phyloP scores from a whole-genome alignment of 2,888 invertebrate genomes.

The Theristus sp. region DNA sequence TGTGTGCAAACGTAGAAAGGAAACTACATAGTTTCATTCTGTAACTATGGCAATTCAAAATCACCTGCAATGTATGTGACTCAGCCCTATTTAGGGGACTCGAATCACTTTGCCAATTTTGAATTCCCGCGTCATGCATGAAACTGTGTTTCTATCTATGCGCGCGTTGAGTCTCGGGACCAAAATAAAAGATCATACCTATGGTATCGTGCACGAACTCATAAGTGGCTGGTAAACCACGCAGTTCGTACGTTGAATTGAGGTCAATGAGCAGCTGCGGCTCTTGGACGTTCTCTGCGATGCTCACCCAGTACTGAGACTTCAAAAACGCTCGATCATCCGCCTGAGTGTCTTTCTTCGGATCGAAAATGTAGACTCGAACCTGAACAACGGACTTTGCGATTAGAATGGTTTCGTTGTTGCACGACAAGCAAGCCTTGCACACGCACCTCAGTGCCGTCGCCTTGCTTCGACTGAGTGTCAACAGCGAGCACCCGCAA shows the following conservation, averaged over 20 bases:
- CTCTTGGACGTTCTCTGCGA: neutral
- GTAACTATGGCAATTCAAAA: too few relatives aligned
- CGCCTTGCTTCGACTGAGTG: neutral
- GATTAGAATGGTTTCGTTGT: neutral
- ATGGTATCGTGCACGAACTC: neutral
- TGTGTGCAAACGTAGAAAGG: too few relatives aligned
- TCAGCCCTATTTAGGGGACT: too few relatives aligned
- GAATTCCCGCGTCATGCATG: too few relatives aligned
- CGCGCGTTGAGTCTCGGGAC: too few relatives aligned
- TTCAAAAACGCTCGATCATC: neutral
- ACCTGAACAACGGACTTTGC: neutral
- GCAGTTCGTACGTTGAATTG: neutral
- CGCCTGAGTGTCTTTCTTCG: neutral
- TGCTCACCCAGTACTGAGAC: neutral
- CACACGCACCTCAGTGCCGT: neutral
- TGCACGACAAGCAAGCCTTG: neutral
- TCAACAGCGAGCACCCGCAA: neutral
- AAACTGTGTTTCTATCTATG: too few relatives aligned
- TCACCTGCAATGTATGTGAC: too few relatives aligned
- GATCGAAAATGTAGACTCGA: neutral
- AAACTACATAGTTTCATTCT: too few relatives aligned
- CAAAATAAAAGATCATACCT: too few relatives aligned
- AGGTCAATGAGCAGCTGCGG: neutral
- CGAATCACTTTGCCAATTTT: too few relatives aligned
- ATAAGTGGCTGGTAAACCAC: neutral